Evolutionary conservation across 64 coral and sea anemone genomes (phyloP), one percentile per base, ranked within the genome.

Genomic region (Acropora tenuis): DNA sequence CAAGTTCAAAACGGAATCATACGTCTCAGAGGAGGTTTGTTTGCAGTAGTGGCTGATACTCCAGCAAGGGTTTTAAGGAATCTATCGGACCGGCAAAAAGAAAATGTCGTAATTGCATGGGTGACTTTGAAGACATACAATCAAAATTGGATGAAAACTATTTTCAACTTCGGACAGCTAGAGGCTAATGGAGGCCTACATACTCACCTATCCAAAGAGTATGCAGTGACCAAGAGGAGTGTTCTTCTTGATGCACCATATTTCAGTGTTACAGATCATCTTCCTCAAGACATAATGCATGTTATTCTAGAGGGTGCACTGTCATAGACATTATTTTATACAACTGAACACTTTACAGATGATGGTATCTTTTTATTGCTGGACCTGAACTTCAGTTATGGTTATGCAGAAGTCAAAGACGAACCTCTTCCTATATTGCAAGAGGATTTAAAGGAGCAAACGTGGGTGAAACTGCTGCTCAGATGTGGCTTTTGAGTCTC

Each of bases 51-150:
- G 17, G 91, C 91, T 79, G 91, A 93, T 60, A 93, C 91, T 41
- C 91, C 91, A 57, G 84, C 91, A 6, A 93, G 91, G 77, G 86
- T 3, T 83, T 80, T n/a, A 93, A 93, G 18, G 89, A 50, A 41
- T 48, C 40, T 19, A 80, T 91, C 52, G 83, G 82, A 52, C 74
- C 40, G 8, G 76, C 91, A 13, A 78, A 75, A 50, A 41, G 74
- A 18, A 90, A 85, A 60, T 92, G 91, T 41, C 15, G 91, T 2
- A 30, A 79, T 30, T 92, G 91, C 43, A 87, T 90, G 88, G 50
- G 73, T 57, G 57, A 85, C 17, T 93, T 78, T 80, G 80, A 80
- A 41, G n/a, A 95, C 77, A 88, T 91, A 69, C 88, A 95, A 77
- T 11, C 72, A 47, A 68, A 78, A 6, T 89, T 84, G 48, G 11